A percentile compares a stretch with the other conserved stretches of the same genome.
These are phyloP conservation scores for Charadrius vociferus DNA, from an alignment of 2,113 vertebrate genomes.

Conservation along the genomic window DNA sequence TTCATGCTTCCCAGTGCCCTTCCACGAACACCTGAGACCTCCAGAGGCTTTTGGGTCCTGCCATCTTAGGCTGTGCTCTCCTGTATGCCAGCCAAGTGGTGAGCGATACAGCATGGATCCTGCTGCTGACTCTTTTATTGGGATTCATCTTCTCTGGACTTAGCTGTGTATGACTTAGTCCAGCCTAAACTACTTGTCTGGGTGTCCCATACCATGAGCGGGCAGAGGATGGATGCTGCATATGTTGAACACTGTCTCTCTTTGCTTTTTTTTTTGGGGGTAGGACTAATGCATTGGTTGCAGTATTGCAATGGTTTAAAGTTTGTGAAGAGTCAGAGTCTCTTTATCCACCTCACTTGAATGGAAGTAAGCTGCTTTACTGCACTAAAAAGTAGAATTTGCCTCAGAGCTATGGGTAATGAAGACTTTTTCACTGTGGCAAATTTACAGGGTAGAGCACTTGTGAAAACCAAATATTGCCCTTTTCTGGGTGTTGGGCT, in stretches of 20 bases:
- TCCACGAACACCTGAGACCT: neutral
- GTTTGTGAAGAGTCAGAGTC: neutral
- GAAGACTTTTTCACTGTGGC: neutral
- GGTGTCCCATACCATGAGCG: accelerated
- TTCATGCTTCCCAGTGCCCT: neutral
- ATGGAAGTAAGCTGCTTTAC: neutral
- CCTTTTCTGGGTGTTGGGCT: neutral
- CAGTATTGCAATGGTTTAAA: neutral
- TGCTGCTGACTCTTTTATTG: neutral
- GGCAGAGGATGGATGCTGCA: neutral
- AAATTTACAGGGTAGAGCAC: neutral
- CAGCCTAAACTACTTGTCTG: neutral
- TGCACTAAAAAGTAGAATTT: neutral
- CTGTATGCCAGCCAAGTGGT: neutral
- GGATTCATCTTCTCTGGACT: neutral
- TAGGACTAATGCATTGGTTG: no score
- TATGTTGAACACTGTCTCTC: accelerated
- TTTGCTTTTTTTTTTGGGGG: neutral
- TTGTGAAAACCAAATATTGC: neutral
- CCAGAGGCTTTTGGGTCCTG: neutral
- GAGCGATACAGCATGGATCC: accelerated
- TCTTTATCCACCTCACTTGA: neutral
- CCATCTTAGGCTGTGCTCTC: neutral
- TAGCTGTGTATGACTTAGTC: neutral
- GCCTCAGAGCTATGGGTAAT: neutral